Evolutionary conservation across 1,140 invertebrate species (phyloP).

Genomic region (Drosophila nebulosa): DNA sequence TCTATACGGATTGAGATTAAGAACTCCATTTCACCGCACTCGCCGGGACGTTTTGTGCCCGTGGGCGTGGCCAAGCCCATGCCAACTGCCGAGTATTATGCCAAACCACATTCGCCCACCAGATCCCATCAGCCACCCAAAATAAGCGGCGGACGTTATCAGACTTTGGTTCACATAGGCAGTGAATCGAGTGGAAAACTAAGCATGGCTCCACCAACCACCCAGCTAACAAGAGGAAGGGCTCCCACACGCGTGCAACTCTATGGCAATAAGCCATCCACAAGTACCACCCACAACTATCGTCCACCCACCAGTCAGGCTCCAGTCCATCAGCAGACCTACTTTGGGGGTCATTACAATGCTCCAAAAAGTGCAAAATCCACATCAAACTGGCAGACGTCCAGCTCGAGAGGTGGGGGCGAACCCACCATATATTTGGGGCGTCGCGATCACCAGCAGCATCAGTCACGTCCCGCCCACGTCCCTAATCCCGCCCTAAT

Average conservation of each 20-base stretch:
- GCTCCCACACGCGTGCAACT: slow-evolving; percentile 59
- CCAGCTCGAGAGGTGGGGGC: slow-evolving; percentile 16
- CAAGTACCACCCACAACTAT: not conserved
- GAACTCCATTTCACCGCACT: slow-evolving; percentile 72
- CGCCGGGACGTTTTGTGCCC: slow-evolving; percentile 68
- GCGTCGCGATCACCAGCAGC: slow-evolving; percentile 47
- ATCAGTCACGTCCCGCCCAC: slow-evolving; percentile 32
- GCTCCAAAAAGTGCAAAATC: slow-evolving; percentile 31
- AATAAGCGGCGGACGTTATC: slow-evolving; percentile 11
- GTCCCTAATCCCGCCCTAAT: slow-evolving; percentile 30
- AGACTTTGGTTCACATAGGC: slow-evolving; percentile 68
- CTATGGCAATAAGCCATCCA: slow-evolving; percentile 48
- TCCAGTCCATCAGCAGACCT: slow-evolving; percentile 39
- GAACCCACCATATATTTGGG: slow-evolving; percentile 49
- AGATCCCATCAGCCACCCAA: not conserved
- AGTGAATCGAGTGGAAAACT: slow-evolving; percentile 38
- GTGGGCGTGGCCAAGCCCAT: slow-evolving; percentile 78
- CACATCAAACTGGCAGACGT: not conserved
- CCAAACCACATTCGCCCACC: slow-evolving; percentile 45
- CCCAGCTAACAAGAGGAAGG: slow-evolving; percentile 47
- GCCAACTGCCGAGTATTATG: slow-evolving; percentile 65
- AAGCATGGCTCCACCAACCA: slow-evolving; percentile 6
- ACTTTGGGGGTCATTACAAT: slow-evolving; percentile 67
- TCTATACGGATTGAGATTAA: slow-evolving; percentile 78
- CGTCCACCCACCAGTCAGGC: slow-evolving; percentile 15